These are phyloP conservation scores for Urocitellus parryii DNA, from an alignment of 2,113 vertebrate species.

Conservation along the genomic window DNA sequence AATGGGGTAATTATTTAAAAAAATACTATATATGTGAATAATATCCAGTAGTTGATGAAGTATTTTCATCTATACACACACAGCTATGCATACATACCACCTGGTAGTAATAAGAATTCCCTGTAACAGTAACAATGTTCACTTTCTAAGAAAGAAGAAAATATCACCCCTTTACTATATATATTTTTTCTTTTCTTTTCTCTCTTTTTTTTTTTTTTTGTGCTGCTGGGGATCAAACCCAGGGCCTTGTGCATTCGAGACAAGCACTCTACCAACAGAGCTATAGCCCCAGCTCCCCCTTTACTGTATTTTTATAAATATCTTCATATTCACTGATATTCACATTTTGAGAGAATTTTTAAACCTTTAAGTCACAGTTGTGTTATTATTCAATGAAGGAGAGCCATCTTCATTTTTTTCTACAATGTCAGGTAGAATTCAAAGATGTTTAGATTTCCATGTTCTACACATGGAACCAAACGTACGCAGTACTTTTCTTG, in stretches of 20 bases:
- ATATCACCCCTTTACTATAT: constrained; percentile 55
- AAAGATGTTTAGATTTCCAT: constrained; percentile 65
- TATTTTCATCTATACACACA: background rate
- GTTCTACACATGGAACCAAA: background rate
- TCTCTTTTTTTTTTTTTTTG: too few relatives aligned
- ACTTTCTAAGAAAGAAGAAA: background rate
- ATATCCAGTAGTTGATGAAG: background rate
- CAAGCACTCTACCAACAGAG: too few relatives aligned
- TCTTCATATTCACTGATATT: constrained; percentile 68
- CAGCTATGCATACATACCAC: background rate
- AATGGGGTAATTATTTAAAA: constrained; percentile 33
- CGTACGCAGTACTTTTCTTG: constrained; percentile 35
- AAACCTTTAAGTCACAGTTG: constrained; percentile 52
- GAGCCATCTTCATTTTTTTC: constrained; percentile 13
- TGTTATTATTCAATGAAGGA: constrained; percentile 52
- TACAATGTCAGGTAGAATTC: constrained; percentile 55
- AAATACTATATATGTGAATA: background rate
- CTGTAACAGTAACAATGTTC: constrained; percentile 37
- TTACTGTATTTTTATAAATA: constrained; percentile 53
- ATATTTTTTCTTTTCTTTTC: too few relatives aligned
- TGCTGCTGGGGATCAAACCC: too few relatives aligned
- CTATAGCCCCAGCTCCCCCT: too few relatives aligned
- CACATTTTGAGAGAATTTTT: constrained; percentile 37
- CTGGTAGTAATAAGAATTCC: constrained; percentile 44
- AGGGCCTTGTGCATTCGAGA: too few relatives aligned